Evolutionary conservation across 1,140 invertebrate genomes (phyloP), one percentile per base, ranked within the genome.

Genomic region (Pogonognathellus flavescens): DNA sequence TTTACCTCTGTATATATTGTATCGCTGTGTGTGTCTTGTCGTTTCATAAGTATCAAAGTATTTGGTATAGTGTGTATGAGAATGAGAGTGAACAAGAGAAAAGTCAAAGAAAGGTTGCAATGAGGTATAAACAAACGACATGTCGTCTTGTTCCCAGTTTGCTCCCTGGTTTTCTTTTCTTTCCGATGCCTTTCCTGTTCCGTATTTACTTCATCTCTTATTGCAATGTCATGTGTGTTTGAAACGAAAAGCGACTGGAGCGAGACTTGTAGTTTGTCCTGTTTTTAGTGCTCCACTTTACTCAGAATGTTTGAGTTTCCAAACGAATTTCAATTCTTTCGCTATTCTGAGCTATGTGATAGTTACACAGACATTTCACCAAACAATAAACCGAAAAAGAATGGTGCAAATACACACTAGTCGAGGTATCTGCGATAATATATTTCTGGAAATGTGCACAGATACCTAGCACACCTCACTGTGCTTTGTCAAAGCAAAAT

Each of bases 81-180:
- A 49, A 72, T 5, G 16, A 70, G 53, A 57, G 2, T n/a, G 53
- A 57, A 57, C 3, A 76, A 18, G 16, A 70, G 22, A 70, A 16
- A 70, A 14, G 66, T 16, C 25, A 31, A 16, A 70, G 22, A 70
- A 14, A 13, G 66, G n/a, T 14, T 49, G 9, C 25, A 76, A 76
- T 76, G 70, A 50, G 16, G n/a, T 76, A 76, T 50, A 31, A 49
- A 76, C 70, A 76, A 76, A 76, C 31, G 70, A 49, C 25, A 31
- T 31, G 41, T 49, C 31, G 70, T 76, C 70, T 76, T 76, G 70
- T 76, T 31, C 49, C 41, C 70, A 76, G 70, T 10, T 76, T 76
- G 14, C 70, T 76, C 14, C 70, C 25, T 76, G 25, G 41, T 50
- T 50, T 50, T 31, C 31, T 22, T 31, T 72, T 49, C 70, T 76